Conservation (phyloP, 2,888 invertebrate genomes). For the Standfussiana lucernea region DNA sequence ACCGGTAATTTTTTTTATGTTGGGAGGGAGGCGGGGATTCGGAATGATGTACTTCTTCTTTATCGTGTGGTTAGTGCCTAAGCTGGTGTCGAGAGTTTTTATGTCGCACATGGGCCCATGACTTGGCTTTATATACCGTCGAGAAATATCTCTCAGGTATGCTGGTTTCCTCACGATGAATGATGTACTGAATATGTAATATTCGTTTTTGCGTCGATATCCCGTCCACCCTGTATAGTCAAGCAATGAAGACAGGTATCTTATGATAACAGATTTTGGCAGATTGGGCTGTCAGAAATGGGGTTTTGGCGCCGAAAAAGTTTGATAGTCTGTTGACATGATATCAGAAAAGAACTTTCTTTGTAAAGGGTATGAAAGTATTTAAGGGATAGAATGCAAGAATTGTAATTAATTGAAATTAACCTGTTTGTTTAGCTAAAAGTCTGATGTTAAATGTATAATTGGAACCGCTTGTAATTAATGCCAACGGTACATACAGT, state of each 20-base stretch:
- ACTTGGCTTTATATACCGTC: no score
- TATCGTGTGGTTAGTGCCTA: no score
- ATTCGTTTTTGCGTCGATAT: not conserved
- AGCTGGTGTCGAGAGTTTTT: no score
- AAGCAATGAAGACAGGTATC: not conserved
- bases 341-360: conserved; percentile 16
- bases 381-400: conserved; percentile 21
- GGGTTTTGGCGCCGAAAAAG: not conserved
- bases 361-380: not conserved
- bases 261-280: not conserved
- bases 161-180: no score
- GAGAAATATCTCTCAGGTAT: no score
- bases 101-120: no score
- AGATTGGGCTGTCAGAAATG: not conserved
- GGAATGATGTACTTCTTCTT: no score
- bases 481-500: conserved; percentile 27
- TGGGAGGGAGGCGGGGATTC: no score
- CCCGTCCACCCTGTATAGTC: not conserved
- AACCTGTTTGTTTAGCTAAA: conserved; percentile 35
- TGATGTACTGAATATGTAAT: not conserved
- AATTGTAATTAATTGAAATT: conserved; percentile 27
- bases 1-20: no score
- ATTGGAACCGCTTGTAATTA: conserved; percentile 26
- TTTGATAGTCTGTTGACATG: no score
- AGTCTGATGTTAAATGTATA: conserved; percentile 47